These are phyloP conservation scores for Pungitius pungitius DNA, from an alignment of 2,113 vertebrate species.

Conservation along the genomic window DNA sequence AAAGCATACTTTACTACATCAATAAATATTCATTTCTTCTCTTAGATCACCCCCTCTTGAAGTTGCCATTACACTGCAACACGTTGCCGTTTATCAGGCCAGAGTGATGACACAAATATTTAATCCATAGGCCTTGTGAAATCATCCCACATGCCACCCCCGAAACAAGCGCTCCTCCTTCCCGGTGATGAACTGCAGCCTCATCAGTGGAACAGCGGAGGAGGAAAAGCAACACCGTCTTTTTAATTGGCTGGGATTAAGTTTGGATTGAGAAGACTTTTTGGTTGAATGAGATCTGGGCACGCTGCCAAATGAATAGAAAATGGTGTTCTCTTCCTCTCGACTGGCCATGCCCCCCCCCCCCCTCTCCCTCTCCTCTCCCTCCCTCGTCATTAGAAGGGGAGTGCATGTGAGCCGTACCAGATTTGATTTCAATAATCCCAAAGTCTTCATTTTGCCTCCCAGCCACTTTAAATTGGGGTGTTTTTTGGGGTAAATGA, in stretches of 20 bases:
- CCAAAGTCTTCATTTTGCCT: constrained; percentile 91
- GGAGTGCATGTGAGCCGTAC: constrained; percentile 86
- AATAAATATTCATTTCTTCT: constrained; percentile 78
- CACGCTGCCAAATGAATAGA: constrained; percentile 93
- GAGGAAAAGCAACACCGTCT: constrained; percentile 77
- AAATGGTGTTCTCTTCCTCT: constrained; percentile 91
- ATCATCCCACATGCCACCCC: constrained; percentile 1
- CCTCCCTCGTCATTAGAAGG: constrained; percentile 86
- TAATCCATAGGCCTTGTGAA: constrained; percentile 23
- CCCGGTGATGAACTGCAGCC: constrained; percentile 58
- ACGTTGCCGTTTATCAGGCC: constrained; percentile 48
- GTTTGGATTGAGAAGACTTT: constrained; percentile 90
- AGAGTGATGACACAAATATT: constrained; percentile 36
- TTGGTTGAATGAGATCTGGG: constrained; percentile 97
- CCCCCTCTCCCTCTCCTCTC: too few species aligned
- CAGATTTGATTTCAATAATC: constrained; percentile 97
- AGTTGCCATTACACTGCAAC: constrained; percentile 54
- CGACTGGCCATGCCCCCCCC: constrained; percentile 85
- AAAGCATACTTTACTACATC: constrained; percentile 78
- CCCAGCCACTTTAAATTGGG: constrained; percentile 85
- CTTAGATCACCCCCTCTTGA: constrained; percentile 68
- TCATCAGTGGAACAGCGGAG: constrained; percentile 78
- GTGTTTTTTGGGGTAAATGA: constrained; percentile 83
- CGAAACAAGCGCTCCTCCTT: constrained; percentile 45
- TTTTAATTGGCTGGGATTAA: constrained; percentile 88